Evolutionary conservation across 2,888 invertebrate genomes (phyloP).

Genomic region (Melinaea menophilus): DNA sequence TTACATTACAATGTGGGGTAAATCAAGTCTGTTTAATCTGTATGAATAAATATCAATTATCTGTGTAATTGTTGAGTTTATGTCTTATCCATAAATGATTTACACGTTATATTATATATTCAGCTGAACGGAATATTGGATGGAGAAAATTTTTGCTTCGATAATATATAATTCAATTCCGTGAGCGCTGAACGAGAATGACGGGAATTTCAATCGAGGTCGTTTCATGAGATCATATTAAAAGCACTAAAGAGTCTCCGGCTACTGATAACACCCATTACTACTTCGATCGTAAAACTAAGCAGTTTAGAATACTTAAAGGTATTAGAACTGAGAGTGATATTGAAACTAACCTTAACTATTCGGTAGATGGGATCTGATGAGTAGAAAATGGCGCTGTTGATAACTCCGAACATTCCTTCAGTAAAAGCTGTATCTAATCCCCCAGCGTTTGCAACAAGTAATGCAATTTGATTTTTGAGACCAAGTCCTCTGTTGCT

Average conservation of each 20-base stretch:
- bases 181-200: conserved; percentile 12
- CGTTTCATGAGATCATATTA: conserved; percentile 16
- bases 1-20: background rate
- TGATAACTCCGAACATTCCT: conserved; percentile 92
- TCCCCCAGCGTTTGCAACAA: conserved; percentile 95
- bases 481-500: conserved; percentile 90
- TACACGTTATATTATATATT: background rate
- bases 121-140: no score
- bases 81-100: background rate
- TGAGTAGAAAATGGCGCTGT: conserved; percentile 90
- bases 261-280: conserved; percentile 22
- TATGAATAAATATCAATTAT: background rate
- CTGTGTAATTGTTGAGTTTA: background rate
- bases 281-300: conserved; percentile 13
- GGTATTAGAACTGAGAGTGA: conserved; percentile 17
- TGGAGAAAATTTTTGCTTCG: no score
- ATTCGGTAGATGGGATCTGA: conserved; percentile 79
- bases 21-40: background rate
- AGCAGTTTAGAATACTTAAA: conserved; percentile 23
- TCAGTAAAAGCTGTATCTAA: conserved; percentile 97
- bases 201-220: conserved; percentile 18
- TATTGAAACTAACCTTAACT: conserved; percentile 52
- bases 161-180: conserved; percentile 12
- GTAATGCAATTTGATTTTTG: conserved; percentile 93
- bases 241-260: conserved; percentile 15